These are phyloP conservation scores for Micrasema longulum DNA, from an alignment of 1,140 invertebrate genomes.

Conservation along the genomic window DNA sequence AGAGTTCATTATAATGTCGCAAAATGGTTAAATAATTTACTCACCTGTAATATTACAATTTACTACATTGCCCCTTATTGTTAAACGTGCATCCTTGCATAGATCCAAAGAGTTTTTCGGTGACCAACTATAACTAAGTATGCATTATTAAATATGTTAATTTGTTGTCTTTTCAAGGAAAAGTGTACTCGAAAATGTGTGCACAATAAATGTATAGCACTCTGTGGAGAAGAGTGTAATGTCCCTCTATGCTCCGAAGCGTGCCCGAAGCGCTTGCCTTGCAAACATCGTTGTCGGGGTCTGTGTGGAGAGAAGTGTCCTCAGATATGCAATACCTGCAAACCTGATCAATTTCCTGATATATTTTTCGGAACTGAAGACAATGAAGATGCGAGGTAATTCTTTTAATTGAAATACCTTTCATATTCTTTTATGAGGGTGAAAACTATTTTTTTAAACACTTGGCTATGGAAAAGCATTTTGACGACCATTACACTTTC, in stretches of 20 bases:
- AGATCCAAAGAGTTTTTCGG: no score
- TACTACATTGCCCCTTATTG: no score
- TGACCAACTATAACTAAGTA: no score
- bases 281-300: slow-evolving; percentile 74
- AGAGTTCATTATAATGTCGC: no score
- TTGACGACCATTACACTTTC: not conserved
- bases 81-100: no score
- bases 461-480: no score
- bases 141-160: no score
- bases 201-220: slow-evolving; percentile 1
- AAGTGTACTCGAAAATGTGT: slow-evolving; percentile 56
- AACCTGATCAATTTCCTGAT: slow-evolving; percentile 62
- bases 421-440: not conserved
- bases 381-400: slow-evolving; percentile 68
- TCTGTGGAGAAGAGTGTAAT: slow-evolving; percentile 9
- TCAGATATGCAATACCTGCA: slow-evolving; percentile 66
- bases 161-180: slow-evolving; percentile 13
- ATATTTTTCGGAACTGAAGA: slow-evolving; percentile 72
- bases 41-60: no score
- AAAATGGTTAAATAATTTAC: no score
- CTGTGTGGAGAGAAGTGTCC: slow-evolving; percentile 77
- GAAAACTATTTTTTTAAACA: not conserved
- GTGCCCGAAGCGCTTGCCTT: slow-evolving; percentile 65
- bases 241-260: slow-evolving; percentile 67
- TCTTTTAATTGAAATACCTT: not conserved